A percentile compares a stretch with the other conserved stretches of the same genome.
phyloP scores from a whole-genome alignment of 2,888 invertebrate genomes.

The Hyposoter didymator region DNA sequence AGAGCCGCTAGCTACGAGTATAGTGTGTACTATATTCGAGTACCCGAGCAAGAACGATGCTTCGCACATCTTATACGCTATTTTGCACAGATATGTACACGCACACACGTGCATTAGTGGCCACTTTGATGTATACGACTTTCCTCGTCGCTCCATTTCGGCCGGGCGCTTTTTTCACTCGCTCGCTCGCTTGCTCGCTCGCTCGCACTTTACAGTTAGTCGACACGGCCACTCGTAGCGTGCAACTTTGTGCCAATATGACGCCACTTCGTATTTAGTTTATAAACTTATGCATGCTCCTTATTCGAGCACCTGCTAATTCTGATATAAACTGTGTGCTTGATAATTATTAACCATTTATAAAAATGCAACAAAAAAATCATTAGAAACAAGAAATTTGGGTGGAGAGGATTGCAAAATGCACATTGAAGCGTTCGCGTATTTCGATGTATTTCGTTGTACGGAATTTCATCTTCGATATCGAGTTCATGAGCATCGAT shows the following conservation, averaged over 20 bases:
- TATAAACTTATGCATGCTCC: not conserved
- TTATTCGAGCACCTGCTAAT: not conserved
- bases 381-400: not conserved
- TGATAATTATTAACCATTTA: not conserved
- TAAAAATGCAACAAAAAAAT: not conserved
- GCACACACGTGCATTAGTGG: not conserved
- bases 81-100: not conserved
- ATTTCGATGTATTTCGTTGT: not conserved
- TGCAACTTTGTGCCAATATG: constrained; percentile 76
- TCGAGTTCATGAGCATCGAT: not conserved
- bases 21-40: constrained; percentile 35
- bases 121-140: constrained; percentile 41
- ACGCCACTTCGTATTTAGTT: constrained; percentile 70
- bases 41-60: constrained; percentile 53
- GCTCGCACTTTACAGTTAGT: constrained; percentile 77
- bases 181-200: constrained; percentile 40
- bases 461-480: not conserved
- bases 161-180: constrained; percentile 36
- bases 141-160: constrained; percentile 59
- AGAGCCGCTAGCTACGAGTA: not conserved
- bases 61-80: constrained; percentile 8
- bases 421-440: no score
- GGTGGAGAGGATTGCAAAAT: no score
- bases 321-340: not conserved
- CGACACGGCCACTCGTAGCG: constrained; percentile 71